Percentiles rank a stretch among this genome's conserved stretches.
Conservation (phyloP, 2,113 vertebrate species). For the Equus przewalskii region DNA sequence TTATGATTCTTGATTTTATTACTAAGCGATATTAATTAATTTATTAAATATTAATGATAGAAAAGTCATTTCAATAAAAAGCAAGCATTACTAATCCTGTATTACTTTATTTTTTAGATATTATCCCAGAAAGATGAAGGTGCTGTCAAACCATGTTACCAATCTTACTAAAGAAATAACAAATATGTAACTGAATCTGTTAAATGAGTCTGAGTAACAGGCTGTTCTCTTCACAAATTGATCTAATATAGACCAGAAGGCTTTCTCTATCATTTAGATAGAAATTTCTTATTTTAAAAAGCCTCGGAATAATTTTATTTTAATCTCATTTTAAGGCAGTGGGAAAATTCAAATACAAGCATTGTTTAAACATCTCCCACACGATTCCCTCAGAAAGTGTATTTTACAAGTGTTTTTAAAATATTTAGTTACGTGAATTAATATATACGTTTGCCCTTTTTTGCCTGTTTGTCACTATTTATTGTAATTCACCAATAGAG, state of each 20-base stretch:
- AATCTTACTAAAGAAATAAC: slow-evolving; percentile 83
- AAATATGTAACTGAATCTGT: slow-evolving; percentile 73
- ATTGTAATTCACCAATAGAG: not conserved
- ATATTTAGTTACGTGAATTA: not conserved
- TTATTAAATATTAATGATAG: slow-evolving; percentile 88
- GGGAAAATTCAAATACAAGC: not conserved
- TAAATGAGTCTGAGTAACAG: slow-evolving; percentile 59
- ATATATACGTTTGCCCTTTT: not conserved
- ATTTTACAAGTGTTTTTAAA: not conserved
- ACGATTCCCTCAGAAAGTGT: not conserved
- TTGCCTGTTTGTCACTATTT: not conserved
- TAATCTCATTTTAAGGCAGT: not conserved
- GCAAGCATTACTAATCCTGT: slow-evolving; percentile 69
- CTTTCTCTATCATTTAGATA: not conserved
- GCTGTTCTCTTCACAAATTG: slow-evolving; percentile 58
- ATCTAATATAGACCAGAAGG: slow-evolving; percentile 30
- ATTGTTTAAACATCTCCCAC: not conserved
- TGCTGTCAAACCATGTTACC: slow-evolving; percentile 67
- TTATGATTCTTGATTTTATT: slow-evolving; percentile 77
- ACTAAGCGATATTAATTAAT: slow-evolving; percentile 84
- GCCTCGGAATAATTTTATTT: not conserved
- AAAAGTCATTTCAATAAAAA: slow-evolving; percentile 77
- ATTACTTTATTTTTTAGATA: slow-evolving; percentile 76
- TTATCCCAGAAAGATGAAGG: slow-evolving; percentile 69
- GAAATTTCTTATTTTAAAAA: not conserved